Evolutionary conservation across 2,888 invertebrate species (phyloP), one percentile per base, ranked within the genome.

Genomic region (Buathra laborator): DNA sequence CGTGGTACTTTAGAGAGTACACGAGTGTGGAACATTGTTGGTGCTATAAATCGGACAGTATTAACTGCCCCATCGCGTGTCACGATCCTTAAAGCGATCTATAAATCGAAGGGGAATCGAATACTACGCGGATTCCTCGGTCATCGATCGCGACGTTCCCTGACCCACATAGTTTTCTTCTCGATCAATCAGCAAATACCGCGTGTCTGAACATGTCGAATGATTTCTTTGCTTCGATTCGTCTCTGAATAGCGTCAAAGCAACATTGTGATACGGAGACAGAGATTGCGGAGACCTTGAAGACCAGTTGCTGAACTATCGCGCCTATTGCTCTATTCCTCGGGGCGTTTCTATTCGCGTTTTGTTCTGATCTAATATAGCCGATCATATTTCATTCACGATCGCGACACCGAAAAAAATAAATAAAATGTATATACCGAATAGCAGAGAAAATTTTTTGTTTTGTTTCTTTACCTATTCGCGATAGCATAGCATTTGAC

Each of bases 91-190:
- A 10, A 64, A 71, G 62, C 12, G 64, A 79, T 72, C 64, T 12
- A 66, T 43, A 32, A 66, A 80, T 10, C 53, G 16, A 12, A 29
- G 16, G 19, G 19, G 44, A 19, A 74, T 64, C 32, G 62, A 71
- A 53, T 24, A 19, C 24, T 12, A 4, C 71, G 24, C 14, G 14
- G 19, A 79, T 75, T 72, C 46, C 10, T 79, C 29, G 72, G 24
- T 51, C 24, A 77, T 74, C 62, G 64, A 64, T 53, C 67, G 64
- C 70, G 70, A 70, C 59, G 10, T 75, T 78, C 78, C 78, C 51
- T 83, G 83, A 85, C 80, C 79, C 72, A 85, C 68, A 80, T 83
- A 44, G 68, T 67, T 48, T 46, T 64, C 59, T 51, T 80, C 46
- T 64, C 67, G 71, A 82, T 83, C 79, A 66, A 76, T 76, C 74